Base-by-base conservation (phyloP, 2,888 invertebrate genomes). In the Cheilosia vulpina region DNA sequence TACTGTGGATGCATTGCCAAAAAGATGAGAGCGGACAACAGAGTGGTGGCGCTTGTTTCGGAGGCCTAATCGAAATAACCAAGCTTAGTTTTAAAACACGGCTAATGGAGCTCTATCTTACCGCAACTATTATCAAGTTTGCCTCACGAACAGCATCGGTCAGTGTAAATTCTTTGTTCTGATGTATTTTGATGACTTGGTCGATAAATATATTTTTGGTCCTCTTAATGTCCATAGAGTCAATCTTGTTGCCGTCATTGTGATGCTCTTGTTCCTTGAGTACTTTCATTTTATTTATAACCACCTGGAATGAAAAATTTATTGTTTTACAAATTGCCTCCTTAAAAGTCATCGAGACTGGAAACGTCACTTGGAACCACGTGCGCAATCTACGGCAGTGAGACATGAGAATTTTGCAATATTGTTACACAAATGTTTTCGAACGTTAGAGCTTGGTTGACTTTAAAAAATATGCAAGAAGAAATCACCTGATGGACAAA, bases 21-120 rank as follows among this genome's bases (percentile, higher is more conserved):
- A 57, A 87, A 88, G 65, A 89, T 88, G 77, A 90, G 84, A 11
- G 87, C 84, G 11, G 89, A 89, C 60, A 81, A 88, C 0, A 90
- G 45, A 0, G 85, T 66, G 2, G 87, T 69, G 1, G 90, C 89
- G 2, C 89, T 87, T 0, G 90, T 81, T 43, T 90, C 89, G 27
- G 78, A 90, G 9, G 89, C 89, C 6, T 41, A 11, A 13, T 57
- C 4, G 47, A 47, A 9, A 43, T 43, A 15, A n/a, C 5, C 6
- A n/a, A 43, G 15, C 15, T 43, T n/a, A 43, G n/a, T 43, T 43
- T 4, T 1, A n/a, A 43, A n/a, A 43, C 7, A 43, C 6, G 6
- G 4, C 15, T n/a, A 43, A 15, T 0, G 5, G 6, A n/a, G 5
- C 0, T n/a, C 6, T 6, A 15, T n/a, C 87, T 83, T 79, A 89